A percentile compares a stretch with the other conserved stretches of the same genome.
Conservation (phyloP, 2,797 vertebrate species). For the Picus viridis region DNA sequence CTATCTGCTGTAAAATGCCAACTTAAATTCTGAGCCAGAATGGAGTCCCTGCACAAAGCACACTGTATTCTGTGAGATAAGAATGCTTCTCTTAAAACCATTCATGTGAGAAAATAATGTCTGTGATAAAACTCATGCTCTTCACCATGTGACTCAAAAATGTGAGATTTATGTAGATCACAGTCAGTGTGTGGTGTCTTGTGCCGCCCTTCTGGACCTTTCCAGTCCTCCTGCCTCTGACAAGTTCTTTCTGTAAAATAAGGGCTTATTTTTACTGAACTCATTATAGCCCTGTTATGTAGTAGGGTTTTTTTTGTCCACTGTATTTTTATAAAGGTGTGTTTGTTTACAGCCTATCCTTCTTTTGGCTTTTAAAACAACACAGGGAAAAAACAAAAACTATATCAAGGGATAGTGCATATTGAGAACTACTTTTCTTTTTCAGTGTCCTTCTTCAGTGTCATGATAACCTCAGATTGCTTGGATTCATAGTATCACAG, state of each 20-base stretch:
- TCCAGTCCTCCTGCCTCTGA: not conserved
- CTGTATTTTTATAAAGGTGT: not conserved
- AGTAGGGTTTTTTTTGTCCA: not conserved
- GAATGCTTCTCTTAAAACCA: too few relatives aligned
- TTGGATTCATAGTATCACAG: not conserved
- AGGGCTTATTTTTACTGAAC: not conserved
- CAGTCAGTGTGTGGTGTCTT: constrained; percentile 68
- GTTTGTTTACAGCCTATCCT: not conserved
- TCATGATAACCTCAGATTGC: not conserved
- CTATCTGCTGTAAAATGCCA: too few relatives aligned
- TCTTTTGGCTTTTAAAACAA: not conserved
- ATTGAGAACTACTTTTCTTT: not conserved
- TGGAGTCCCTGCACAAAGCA: too few relatives aligned
- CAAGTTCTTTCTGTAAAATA: not conserved
- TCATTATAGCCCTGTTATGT: not conserved
- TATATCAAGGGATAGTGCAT: not conserved
- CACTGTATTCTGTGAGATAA: too few relatives aligned
- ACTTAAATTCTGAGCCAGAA: too few relatives aligned
- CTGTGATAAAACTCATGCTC: too few relatives aligned
- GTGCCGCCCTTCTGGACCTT: not conserved
- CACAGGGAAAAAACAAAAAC: not conserved
- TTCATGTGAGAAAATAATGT: too few relatives aligned
- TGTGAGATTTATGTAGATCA: too few relatives aligned
- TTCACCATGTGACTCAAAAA: too few relatives aligned
- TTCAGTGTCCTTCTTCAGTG: not conserved